Conservation (phyloP, 2,113 vertebrate genomes). For the Petrocephalus zakoni region DNA sequence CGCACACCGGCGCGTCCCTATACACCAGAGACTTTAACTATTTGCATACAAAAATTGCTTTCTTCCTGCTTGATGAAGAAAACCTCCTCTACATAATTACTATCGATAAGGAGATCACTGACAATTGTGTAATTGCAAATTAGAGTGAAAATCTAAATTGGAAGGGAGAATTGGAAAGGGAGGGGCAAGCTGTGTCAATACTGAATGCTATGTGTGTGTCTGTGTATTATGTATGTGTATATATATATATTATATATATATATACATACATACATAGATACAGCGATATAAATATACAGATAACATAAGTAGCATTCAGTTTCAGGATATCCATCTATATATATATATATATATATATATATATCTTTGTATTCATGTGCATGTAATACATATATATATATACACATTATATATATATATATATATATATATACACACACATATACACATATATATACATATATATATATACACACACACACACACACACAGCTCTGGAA, state of each 20-base stretch:
- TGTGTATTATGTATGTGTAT: neutral
- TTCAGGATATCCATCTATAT: no score
- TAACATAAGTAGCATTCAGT: no score
- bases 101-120: constrained; percentile 66
- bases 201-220: neutral
- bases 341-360: neutral
- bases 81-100: constrained; percentile 76
- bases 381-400: neutral
- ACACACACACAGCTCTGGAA: no score
- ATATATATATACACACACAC: neutral
- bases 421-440: neutral
- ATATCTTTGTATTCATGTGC: no score
- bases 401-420: neutral
- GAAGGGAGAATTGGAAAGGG: neutral
- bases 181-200: neutral
- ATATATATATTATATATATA: neutral
- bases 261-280: neutral
- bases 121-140: constrained; percentile 66
- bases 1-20: constrained; percentile 52
- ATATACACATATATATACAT: no score
- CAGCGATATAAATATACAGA: no score
- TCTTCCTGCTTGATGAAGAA: constrained; percentile 62
- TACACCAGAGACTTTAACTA: constrained; percentile 71
- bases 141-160: constrained; percentile 39
- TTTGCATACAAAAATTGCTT: constrained; percentile 80